Base-by-base conservation (phyloP, 2,797 vertebrate species). In the Channa striata region DNA sequence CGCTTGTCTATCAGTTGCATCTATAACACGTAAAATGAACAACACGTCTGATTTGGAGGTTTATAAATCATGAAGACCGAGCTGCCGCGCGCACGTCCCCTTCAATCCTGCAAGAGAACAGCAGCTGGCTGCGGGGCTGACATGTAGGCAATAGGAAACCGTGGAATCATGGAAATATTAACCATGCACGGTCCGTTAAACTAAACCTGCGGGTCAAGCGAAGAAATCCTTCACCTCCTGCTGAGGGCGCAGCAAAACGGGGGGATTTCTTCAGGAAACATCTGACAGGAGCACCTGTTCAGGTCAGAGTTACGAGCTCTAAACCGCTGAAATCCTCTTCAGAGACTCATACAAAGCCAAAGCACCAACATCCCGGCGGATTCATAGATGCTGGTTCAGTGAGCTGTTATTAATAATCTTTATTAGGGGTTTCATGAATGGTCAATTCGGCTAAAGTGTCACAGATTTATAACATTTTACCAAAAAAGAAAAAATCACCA, bases 221-320 rank as follows among this genome's bases (percentile, higher is more conserved):
- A 20, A 62, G 52, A 47, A 44, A 69, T 1, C 33, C 0, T 42
- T 1, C 19, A 6, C 13, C 54, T 46, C 49, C 62, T n/a, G 48
- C 59, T 47, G 58, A 1, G 57, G 13, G 36, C 64, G 46, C 42
- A 39, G 48, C 68, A 8, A 23, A 73, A 61, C 62, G 30, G 37
- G 33, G 36, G 21, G 67, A 34, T 82, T 74, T 46, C 62, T 40
- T 57, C n/a, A 12, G 33, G 42, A 40, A n/a, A 54, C 69, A 59
- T 43, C 49, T 80, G 83, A 67, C 50, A 53, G 0, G 25, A 64
- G 30, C 79, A 87, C 77, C 74, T 80, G 80, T 13, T 81, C 51
- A 2, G 44, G 63, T 68, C 49, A 33, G 21, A 77, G 54, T 11
- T 0, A 68, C 0, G 23, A 49, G 19, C 56, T 34, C 37, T 16